Evolutionary conservation across 2,113 vertebrate genomes (phyloP), one percentile per base, ranked within the genome.

Genomic region (Seriola aureovittata): DNA sequence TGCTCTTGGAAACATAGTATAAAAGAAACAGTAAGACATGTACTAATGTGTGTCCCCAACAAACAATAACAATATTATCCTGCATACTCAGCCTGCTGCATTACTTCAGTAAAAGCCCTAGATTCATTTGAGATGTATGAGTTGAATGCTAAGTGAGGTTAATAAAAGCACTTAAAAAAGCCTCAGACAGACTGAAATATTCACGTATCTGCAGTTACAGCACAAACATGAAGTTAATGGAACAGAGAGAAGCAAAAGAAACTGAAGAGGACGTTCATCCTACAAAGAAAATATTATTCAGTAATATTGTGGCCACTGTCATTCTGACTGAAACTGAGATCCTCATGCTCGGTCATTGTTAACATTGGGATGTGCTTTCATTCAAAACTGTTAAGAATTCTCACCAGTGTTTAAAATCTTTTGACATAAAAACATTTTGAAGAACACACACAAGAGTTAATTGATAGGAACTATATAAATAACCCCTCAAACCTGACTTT

Each of bases 121-220:
- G 66, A 71, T 79, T 81, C 14, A 58, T 60, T 58, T 57, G 21
- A 80, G 25, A 80, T 64, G 70, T 67, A n/a, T 8, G 13, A 46
- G 17, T 38, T 69, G 70, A 55, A 76, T 52, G 54, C 67, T 67
- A 48, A 77, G 46, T 68, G 14, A 63, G 54, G 55, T 71, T 72
- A 42, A 50, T 78, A 78, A 87, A 90, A 82, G 84, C 80, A 89
- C 78, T 87, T 74, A 50, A 84, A 84, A 80, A 84, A 77, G 36
- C 73, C 42, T 71, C 50, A 29, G 40, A 84, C 23, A 81, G 58
- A 77, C 14, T 58, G 25, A 67, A 70, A 57, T 62, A 70, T 36
- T 48, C 9, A 78, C 23, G 0, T 14, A 62, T 71, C 68, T 69
- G 70, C 8, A 69, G 60, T 58, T 36, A 69, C 34, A 82, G 58